phyloP scores from a whole-genome alignment of 2,113 vertebrate species.

The Leucopsar rothschildi region DNA sequence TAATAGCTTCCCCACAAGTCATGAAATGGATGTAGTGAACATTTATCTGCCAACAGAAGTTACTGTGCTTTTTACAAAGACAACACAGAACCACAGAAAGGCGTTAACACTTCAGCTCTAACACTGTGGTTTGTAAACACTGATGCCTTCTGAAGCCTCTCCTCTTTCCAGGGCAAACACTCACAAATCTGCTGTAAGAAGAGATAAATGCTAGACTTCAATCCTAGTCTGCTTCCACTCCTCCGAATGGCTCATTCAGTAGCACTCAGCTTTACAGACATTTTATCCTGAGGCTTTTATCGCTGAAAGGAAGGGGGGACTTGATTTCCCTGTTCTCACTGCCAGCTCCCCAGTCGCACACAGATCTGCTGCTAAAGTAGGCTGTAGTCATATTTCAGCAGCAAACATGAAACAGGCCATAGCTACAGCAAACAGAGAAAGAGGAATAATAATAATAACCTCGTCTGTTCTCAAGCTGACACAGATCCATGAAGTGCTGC shows the following conservation, averaged over 20 bases:
- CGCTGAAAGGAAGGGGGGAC: neutral
- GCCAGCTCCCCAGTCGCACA: neutral
- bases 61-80: neutral
- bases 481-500: neutral
- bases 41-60: neutral
- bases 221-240: neutral
- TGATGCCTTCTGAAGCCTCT: neutral
- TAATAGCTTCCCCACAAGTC: neutral
- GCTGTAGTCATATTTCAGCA: neutral
- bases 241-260: neutral
- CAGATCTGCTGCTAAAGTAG: neutral
- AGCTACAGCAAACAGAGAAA: neutral
- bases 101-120: neutral
- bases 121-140: neutral
- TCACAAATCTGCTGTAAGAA: neutral
- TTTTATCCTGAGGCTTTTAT: constrained; percentile 36
- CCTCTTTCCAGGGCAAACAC: neutral
- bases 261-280: neutral
- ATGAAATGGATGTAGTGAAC: neutral
- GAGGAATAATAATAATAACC: neutral
- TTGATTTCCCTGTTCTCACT: neutral
- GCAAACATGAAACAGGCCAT: neutral
- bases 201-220: constrained; percentile 23
- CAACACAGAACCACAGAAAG: neutral
- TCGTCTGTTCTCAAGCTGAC: neutral